Percentiles rank a stretch among this genome's conserved stretches.
Evolutionary conservation across 2,888 invertebrate species (phyloP).

Genomic region (Oscheius onirici): DNA sequence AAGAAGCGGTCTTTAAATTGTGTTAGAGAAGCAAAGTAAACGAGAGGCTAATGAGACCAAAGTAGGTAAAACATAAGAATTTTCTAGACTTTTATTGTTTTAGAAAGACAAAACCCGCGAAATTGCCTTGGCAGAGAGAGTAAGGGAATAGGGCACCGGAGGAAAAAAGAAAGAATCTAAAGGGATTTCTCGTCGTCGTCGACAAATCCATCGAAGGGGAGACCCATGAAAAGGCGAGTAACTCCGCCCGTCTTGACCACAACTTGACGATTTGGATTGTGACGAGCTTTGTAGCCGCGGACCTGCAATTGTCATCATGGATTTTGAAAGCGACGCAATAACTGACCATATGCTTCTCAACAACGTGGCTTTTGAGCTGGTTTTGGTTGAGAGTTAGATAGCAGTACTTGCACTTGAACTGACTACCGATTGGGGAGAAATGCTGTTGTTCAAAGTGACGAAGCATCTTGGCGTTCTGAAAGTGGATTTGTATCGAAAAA

Average conservation of each 20-base stretch:
- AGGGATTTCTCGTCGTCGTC: background rate
- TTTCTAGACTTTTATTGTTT: no score
- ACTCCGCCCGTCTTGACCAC: background rate
- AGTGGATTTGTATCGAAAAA: background rate
- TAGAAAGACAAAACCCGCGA: no score
- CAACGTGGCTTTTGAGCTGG: constrained; percentile 26
- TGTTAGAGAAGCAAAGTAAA: no score
- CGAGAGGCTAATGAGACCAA: no score
- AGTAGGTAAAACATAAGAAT: no score
- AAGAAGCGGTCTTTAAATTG: background rate
- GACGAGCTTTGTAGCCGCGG: constrained; percentile 16
- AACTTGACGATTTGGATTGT: background rate
- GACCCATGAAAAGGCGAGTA: constrained; percentile 16
- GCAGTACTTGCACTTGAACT: constrained; percentile 8
- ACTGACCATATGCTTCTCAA: constrained; percentile 33
- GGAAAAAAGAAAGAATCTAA: background rate
- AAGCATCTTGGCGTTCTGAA: constrained; percentile 28
- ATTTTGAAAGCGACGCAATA: background rate
- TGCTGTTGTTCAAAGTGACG: constrained; percentile 29
- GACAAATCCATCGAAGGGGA: constrained; percentile 6
- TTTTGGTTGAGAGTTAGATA: background rate
- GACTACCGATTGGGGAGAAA: background rate
- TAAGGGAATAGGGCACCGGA: background rate
- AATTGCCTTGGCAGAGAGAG: no score
- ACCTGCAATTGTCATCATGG: background rate